Evolutionary conservation across 2,888 invertebrate species (phyloP).

Genomic region (Heliconius ismenius): DNA sequence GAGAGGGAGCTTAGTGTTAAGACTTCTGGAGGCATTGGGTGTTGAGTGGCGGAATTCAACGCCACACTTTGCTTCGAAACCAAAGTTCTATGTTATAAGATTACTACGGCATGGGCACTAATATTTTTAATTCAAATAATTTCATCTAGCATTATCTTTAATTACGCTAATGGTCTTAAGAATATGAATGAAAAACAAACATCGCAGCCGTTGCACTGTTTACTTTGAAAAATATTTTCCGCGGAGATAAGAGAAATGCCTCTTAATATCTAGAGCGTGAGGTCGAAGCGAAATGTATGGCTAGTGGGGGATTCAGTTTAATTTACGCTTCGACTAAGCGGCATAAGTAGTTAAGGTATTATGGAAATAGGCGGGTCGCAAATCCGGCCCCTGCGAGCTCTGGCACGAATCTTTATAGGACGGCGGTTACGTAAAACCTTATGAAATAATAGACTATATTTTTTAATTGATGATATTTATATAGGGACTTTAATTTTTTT

Average conservation of each 20-base stretch:
- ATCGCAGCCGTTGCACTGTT: conserved; percentile 14
- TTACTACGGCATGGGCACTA: background rate
- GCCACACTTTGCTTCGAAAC: no score
- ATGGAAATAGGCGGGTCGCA: conserved; percentile 52
- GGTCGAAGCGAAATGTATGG: conserved; percentile 34
- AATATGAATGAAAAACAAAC: conserved; percentile 4
- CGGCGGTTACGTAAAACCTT: conserved; percentile 4
- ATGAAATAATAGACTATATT: conserved; percentile 15
- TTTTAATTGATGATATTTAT: background rate
- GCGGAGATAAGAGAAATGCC: conserved; percentile 37
- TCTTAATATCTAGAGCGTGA: conserved; percentile 37
- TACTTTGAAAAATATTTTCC: conserved; percentile 32
- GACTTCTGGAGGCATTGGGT: no score
- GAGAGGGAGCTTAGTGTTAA: no score
- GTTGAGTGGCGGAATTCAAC: no score
- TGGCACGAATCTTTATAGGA: conserved; percentile 54
- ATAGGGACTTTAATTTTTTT: background rate
- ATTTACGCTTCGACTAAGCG: conserved; percentile 44
- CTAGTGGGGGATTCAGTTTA: conserved; percentile 40
- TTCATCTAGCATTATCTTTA: background rate
- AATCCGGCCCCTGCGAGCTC: conserved; percentile 54
- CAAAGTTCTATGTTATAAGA: background rate
- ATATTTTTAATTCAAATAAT: background rate
- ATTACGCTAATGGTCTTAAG: background rate
- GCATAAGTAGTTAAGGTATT: conserved; percentile 54